These are phyloP conservation scores for Apocrypta bakeri DNA, from an alignment of 1,140 invertebrate species.

Conservation along the genomic window DNA sequence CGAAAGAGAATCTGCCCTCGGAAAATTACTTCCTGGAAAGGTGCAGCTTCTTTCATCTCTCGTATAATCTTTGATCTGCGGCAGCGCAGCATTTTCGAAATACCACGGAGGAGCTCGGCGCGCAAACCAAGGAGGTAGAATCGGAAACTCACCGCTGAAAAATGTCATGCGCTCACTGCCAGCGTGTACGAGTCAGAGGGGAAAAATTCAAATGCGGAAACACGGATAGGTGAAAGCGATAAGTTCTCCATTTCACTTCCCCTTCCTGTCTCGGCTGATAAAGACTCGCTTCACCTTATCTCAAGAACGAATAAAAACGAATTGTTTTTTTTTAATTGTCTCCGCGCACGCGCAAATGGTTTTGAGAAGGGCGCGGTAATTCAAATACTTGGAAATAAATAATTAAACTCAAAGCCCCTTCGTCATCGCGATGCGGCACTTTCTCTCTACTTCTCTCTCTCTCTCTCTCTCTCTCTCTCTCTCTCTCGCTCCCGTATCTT, in stretches of 20 bases:
- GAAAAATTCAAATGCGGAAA: conserved; percentile 29
- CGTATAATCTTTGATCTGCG: not conserved
- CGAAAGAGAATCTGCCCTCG: not conserved
- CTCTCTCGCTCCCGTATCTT: not conserved
- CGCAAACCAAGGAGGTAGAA: not conserved
- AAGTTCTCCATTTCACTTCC: not conserved
- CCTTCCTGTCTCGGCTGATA: conserved; percentile 4
- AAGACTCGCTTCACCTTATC: not conserved
- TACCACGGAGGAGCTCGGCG: not conserved
- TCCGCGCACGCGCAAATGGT: not conserved
- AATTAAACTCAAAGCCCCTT: not conserved
- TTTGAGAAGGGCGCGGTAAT: not conserved
- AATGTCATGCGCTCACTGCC: not conserved
- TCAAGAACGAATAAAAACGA: not conserved
- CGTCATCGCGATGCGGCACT: not conserved
- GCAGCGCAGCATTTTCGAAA: not conserved
- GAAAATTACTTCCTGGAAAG: conserved; percentile 29
- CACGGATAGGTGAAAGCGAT: conserved; percentile 41
- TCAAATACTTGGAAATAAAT: not conserved
- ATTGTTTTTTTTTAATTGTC: not conserved
- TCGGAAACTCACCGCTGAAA: not conserved
- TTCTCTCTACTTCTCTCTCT: not conserved
- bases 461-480: not conserved
- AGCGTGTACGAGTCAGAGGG: not conserved
- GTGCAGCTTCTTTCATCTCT: conserved; percentile 5